Percentiles rank a stretch among this genome's conserved stretches.
These are phyloP conservation scores for Muscina levida DNA, from an alignment of 2,888 invertebrate genomes.

Conservation along the genomic window DNA sequence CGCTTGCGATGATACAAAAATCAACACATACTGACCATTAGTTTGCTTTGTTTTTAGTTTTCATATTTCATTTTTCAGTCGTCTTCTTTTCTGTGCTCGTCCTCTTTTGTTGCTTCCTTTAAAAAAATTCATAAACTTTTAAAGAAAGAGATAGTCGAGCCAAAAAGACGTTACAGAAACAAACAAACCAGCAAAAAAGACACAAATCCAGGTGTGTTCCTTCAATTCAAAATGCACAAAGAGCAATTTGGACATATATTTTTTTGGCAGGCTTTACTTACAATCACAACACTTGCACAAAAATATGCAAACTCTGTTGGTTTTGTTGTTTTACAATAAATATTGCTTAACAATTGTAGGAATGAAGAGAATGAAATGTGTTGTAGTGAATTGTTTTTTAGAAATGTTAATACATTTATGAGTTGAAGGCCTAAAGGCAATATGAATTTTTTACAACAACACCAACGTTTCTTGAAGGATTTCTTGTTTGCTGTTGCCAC, in stretches of 20 bases:
- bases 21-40: conserved; percentile 54
- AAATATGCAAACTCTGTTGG: conserved; percentile 44
- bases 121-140: conserved; percentile 31
- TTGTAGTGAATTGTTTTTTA: conserved; percentile 54
- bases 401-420: conserved; percentile 67
- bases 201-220: conserved; percentile 60
- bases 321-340: conserved; percentile 25
- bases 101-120: conserved; percentile 26
- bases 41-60: conserved; percentile 59
- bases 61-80: conserved; percentile 44
- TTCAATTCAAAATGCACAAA: conserved; percentile 19
- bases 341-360: conserved; percentile 57
- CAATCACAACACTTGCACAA: conserved; percentile 57
- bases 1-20: not conserved
- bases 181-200: conserved; percentile 66
- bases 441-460: conserved; percentile 32
- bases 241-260: conserved; percentile 20
- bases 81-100: not conserved
- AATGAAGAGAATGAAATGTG: conserved; percentile 36
- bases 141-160: conserved; percentile 12
- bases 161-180: conserved; percentile 21
- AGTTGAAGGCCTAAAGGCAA: conserved; percentile 57
- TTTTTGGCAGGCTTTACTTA: conserved; percentile 41
- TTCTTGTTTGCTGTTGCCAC: conserved; percentile 13
- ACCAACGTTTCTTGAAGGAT: conserved; percentile 47